A percentile compares a stretch with the other conserved stretches of the same genome.
phyloP scores from a whole-genome alignment of 2,113 vertebrate species.

The Pygoscelis antarcticus region DNA sequence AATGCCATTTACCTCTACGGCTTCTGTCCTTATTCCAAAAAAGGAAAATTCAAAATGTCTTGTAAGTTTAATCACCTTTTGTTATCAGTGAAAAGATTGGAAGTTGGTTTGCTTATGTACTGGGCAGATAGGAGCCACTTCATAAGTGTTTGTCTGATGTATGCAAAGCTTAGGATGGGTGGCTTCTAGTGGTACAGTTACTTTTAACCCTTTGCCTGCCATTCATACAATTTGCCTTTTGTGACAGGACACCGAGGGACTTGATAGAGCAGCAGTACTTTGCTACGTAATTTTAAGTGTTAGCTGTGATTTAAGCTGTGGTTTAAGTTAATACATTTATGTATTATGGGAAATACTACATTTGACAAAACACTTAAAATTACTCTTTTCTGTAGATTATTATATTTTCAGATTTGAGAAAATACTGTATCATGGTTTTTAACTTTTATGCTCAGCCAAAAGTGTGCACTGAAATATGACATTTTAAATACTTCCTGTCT shows the following conservation, averaged over 20 bases:
- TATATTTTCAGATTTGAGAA: constrained; percentile 1
- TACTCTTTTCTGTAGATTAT: not conserved
- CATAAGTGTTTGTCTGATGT: constrained; percentile 13
- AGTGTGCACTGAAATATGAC: not conserved
- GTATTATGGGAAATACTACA: not conserved
- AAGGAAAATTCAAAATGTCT: constrained; percentile 47
- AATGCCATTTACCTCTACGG: constrained; percentile 48
- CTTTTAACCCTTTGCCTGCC: constrained; percentile 62
- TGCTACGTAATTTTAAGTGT: not conserved
- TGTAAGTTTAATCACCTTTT: constrained; percentile 33
- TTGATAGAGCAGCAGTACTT: not conserved
- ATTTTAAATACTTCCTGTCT: constrained; percentile 40
- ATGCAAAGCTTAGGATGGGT: not conserved
- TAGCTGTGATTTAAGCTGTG: not conserved
- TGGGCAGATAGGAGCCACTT: constrained; percentile 52
- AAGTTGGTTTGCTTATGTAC: constrained; percentile 42
- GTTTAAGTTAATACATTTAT: not conserved
- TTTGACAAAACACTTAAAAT: constrained; percentile 4
- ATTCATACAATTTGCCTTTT: constrained; percentile 23
- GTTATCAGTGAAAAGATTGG: constrained; percentile 50
- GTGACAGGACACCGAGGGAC: not conserved
- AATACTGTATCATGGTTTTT: not conserved
- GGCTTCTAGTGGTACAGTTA: constrained; percentile 15
- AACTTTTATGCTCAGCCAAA: not conserved
- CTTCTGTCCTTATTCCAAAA: constrained; percentile 47